Percentiles rank a stretch among this genome's conserved stretches.
These are phyloP conservation scores for Dicerorhinus sumatrensis DNA, from an alignment of 2,113 vertebrate species.

Conservation along the genomic window DNA sequence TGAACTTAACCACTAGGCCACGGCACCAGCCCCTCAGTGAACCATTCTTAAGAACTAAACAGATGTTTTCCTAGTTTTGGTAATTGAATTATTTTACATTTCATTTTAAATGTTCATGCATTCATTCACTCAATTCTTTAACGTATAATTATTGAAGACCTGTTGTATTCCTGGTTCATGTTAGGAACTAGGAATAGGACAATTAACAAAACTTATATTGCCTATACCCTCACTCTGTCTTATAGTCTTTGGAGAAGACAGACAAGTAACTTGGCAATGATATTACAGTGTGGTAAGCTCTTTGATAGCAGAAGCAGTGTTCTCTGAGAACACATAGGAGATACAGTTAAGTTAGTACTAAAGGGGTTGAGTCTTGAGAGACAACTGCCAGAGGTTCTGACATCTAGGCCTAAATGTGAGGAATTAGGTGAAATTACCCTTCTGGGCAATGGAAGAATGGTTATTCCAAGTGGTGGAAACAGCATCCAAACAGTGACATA, in stretches of 20 bases:
- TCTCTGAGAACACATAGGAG: neutral
- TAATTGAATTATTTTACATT: constrained; percentile 17
- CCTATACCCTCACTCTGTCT: neutral
- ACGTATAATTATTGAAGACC: neutral
- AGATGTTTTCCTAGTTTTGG: neutral
- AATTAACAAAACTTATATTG: neutral
- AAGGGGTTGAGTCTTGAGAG: neutral
- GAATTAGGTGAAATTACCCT: neutral
- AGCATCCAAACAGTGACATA: neutral
- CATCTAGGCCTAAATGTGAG: neutral
- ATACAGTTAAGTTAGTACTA: neutral
- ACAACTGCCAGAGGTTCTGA: neutral
- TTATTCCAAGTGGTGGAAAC: neutral
- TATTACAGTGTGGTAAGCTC: neutral
- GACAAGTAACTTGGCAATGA: neutral
- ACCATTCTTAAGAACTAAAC: neutral
- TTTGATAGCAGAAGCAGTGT: neutral
- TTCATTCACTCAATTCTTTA: neutral
- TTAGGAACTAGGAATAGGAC: neutral
- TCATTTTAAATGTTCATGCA: neutral
- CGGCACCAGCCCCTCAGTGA: neutral
- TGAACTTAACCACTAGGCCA: too few relatives aligned
- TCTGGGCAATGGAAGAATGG: neutral
- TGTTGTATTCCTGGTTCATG: neutral
- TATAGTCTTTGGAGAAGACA: neutral